A percentile compares a stretch with the other conserved stretches of the same genome.
These are phyloP conservation scores for Steromphala cineraria DNA, from an alignment of 2,888 invertebrate genomes.

Conservation along the genomic window DNA sequence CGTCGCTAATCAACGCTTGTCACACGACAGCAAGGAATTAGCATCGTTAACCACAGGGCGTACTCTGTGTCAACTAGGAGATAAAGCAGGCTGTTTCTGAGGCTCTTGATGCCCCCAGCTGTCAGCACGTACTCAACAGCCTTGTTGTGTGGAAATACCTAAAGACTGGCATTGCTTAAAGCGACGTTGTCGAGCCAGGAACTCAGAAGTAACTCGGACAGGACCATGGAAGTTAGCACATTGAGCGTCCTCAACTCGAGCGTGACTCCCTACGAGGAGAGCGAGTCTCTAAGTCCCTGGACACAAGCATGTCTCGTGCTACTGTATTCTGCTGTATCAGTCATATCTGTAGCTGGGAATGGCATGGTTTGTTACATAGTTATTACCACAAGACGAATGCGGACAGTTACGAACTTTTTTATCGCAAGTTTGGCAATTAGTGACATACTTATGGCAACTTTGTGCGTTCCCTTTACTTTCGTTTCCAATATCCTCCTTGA, in stretches of 20 bases:
- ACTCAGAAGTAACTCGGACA: too few relatives aligned
- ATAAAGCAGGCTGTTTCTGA: neutral
- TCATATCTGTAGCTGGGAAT: conserved; percentile 40
- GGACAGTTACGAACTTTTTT: conserved; percentile 89
- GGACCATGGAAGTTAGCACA: too few relatives aligned
- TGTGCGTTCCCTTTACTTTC: conserved; percentile 78
- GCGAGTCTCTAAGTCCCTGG: neutral
- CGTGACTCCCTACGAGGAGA: too few relatives aligned
- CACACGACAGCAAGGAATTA: neutral
- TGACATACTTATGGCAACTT: conserved; percentile 74
- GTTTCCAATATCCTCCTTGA: conserved; percentile 85
- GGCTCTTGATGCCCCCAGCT: neutral
- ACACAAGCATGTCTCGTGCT: conserved; percentile 9
- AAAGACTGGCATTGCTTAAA: neutral
- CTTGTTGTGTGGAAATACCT: neutral
- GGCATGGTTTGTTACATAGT: conserved; percentile 41
- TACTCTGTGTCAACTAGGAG: neutral
- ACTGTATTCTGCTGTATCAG: conserved; percentile 30
- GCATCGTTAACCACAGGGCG: neutral
- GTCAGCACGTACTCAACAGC: neutral
- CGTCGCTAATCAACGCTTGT: conserved; percentile 2
- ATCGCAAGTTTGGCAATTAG: conserved; percentile 74
- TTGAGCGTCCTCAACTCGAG: too few relatives aligned
- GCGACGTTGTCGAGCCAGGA: too few relatives aligned
- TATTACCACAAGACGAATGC: conserved; percentile 86